Conservation (phyloP, 92 coral and sea anemone genomes). For the Isaurus tuberculatus region DNA sequence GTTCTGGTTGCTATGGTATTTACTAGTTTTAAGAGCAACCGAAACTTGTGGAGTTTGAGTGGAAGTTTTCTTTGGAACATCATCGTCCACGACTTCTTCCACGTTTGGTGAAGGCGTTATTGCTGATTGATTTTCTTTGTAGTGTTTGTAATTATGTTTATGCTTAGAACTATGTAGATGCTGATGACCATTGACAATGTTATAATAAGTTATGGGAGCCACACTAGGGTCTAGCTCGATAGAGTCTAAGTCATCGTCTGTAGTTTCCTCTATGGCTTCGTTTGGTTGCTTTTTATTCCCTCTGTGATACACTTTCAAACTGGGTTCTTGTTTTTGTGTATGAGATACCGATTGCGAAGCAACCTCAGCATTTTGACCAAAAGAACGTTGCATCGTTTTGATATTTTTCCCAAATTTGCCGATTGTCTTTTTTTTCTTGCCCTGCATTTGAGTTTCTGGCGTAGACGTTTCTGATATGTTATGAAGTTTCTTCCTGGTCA, state of each 20-base stretch:
- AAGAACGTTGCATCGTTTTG: neutral
- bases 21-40: neutral
- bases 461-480: neutral
- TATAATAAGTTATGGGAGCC: neutral
- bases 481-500: neutral
- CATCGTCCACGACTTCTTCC: slow-evolving; percentile 28
- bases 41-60: slow-evolving; percentile 31
- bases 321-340: neutral
- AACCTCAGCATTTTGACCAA: neutral
- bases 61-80: slow-evolving; percentile 5
- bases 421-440: neutral
- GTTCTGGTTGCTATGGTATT: neutral
- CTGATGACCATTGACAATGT: neutral
- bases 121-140: neutral
- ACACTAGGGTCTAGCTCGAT: neutral
- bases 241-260: slow-evolving; percentile 21
- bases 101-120: slow-evolving; percentile 14
- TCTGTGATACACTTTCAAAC: neutral
- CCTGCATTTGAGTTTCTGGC: neutral
- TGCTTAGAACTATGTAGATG: neutral
- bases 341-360: neutral
- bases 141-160: neutral
- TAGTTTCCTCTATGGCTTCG: slow-evolving; percentile 13
- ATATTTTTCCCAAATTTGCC: neutral
- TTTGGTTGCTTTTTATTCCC: neutral